Conservation (phyloP, 2,113 vertebrate species). For the Bufo gargarizans region DNA sequence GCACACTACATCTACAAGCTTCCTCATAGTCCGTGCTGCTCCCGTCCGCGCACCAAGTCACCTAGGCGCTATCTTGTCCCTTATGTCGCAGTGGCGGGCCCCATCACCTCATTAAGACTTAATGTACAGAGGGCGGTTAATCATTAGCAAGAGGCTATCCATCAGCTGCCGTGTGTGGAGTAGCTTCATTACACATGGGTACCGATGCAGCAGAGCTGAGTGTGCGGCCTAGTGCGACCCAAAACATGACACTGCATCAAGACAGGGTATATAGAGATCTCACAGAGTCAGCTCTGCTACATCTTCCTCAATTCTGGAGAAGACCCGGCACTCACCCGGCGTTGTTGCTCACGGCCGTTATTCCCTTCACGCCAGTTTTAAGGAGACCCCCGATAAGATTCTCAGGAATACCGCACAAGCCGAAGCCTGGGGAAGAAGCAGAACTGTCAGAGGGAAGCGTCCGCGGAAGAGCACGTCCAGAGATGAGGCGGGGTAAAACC, state of each 20-base stretch:
- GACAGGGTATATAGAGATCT: background rate
- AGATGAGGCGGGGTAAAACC: too few species aligned
- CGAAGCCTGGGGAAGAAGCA: slow-evolving; percentile 80
- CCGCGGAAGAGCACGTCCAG: background rate
- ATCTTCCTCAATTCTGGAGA: background rate
- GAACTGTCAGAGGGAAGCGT: background rate
- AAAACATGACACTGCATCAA: too few species aligned
- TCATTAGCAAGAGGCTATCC: slow-evolving; percentile 21
- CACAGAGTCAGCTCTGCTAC: background rate
- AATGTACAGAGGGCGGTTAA: slow-evolving; percentile 23
- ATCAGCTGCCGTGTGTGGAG: background rate
- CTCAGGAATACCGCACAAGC: slow-evolving; percentile 96
- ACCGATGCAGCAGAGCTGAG: background rate
- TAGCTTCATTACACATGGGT: background rate
- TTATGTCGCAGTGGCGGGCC: background rate
- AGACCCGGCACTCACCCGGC: slow-evolving; percentile 82
- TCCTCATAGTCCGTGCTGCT: too few species aligned
- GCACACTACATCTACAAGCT: too few species aligned
- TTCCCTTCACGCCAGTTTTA: slow-evolving; percentile 85
- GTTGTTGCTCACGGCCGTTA: slow-evolving; percentile 97
- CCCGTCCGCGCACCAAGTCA: too few species aligned
- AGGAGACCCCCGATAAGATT: slow-evolving; percentile 93
- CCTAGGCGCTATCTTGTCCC: background rate
- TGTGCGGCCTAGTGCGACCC: background rate
- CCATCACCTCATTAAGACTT: slow-evolving; percentile 24